Evolutionary conservation across 2,113 vertebrate species (phyloP), one percentile per base, ranked within the genome.

Genomic region (Muscicapa adusta): DNA sequence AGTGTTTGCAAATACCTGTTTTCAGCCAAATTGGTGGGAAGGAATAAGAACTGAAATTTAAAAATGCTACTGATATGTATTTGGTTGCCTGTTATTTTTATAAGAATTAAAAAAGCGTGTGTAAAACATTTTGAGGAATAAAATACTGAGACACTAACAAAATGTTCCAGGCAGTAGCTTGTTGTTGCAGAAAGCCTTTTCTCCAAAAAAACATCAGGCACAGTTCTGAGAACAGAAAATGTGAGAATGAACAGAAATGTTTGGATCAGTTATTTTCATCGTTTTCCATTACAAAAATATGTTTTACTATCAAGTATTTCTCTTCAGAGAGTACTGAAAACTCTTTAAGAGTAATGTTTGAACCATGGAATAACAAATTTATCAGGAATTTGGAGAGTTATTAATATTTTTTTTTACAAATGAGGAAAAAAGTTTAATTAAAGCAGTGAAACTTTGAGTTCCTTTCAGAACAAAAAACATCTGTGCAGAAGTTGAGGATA

Each of bases 1-100:
- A 96, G 90, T 98, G 97, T 98, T 98, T 98, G 97, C 97, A 98
- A 98, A 98, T 98, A 98, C 95, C 94, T 97, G 85, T 97, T 97
- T 97, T 96, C 97, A 97, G 94, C 81, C 88, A 97, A 96, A 98
- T 94, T 97, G 97, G 97, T 96, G 98, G 97, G 95, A 98, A 98
- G 94, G 95, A 98, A 98, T 98, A 98, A 97, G 94, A 97, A 96
- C 56, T 94, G 96, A 95, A 98, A 97, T 93, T 96, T 97, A 50
- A 97, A 98, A 97, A 95, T 90, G 80, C 90, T 92, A 94, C 81
- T 80, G 96, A 98, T 97, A 97, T 73, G 56, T 94, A 92, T 95
- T 96, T 95, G 81, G 89, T 93, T 91, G 86, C 79, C 95, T 68
- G 68, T 50, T 85, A 79, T 92, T 97, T 95, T 90, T 76, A 60